Percentiles rank a stretch among this genome's conserved stretches.
phyloP scores from a whole-genome alignment of 2,888 invertebrate genomes.

The Dicyrtomina minuta region DNA sequence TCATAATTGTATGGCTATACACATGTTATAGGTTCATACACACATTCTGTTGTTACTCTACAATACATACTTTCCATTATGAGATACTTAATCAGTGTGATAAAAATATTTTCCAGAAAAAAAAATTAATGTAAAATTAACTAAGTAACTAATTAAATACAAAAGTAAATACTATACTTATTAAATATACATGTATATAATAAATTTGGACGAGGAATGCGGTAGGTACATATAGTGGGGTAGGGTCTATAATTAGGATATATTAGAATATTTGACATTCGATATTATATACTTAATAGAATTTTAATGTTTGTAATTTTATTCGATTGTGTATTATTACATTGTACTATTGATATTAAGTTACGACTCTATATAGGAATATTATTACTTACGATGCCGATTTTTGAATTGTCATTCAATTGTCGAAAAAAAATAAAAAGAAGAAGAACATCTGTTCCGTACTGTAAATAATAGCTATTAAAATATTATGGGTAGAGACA shows the following conservation, averaged over 20 bases:
- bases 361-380: constrained; percentile 14
- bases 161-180: too few species aligned
- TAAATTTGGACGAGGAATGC: constrained; percentile 7
- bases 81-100: constrained; percentile 18
- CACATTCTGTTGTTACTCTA: not conserved
- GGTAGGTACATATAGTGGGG: too few species aligned
- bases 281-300: not conserved
- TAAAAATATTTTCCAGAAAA: constrained; percentile 15
- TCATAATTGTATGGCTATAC: not conserved
- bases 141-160: not conserved
- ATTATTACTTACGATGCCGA: too few species aligned
- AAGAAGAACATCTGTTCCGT: too few species aligned
- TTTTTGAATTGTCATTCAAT: too few species aligned
- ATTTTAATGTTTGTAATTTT: constrained; percentile 20
- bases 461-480: too few species aligned
- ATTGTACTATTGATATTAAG: constrained; percentile 9
- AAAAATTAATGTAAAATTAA: not conserved
- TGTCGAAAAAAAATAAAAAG: too few species aligned
- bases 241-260: not conserved
- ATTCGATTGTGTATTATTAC: constrained; percentile 21
- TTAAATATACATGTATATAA: too few species aligned
- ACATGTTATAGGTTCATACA: not conserved
- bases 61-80: not conserved
- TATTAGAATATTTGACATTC: not conserved
- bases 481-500: too few species aligned